Conservation (phyloP, 1,140 invertebrate genomes). For the Drosophila kepulauana region DNA sequence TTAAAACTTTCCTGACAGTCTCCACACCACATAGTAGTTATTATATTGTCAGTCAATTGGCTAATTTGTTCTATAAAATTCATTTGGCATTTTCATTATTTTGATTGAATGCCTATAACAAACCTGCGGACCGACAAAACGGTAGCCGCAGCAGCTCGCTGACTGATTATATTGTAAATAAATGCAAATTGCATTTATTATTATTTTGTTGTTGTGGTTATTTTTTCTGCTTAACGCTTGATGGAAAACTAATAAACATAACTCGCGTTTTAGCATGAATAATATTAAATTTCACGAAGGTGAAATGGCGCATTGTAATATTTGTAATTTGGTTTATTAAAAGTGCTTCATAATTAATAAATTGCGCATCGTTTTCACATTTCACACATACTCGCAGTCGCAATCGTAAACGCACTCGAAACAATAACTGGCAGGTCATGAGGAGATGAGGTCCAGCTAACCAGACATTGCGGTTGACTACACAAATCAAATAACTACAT, state of each 20-base stretch:
- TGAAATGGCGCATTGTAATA: slow-evolving; percentile 40
- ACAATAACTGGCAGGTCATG: slow-evolving; percentile 35
- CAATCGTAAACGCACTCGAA: slow-evolving; percentile 15
- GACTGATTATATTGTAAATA: slow-evolving; percentile 57
- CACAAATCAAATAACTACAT: slow-evolving; percentile 71
- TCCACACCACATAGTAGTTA: slow-evolving; percentile 18
- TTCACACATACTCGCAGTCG: slow-evolving; percentile 32
- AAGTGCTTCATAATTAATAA: slow-evolving; percentile 78
- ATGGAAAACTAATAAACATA: slow-evolving; percentile 64
- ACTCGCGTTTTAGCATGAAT: slow-evolving; percentile 42
- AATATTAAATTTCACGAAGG: slow-evolving; percentile 54
- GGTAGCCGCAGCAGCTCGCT: slow-evolving; percentile 18
- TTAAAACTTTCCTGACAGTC: slow-evolving; percentile 11
- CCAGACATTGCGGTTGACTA: slow-evolving; percentile 42
- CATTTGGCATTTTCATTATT: slow-evolving; percentile 58
- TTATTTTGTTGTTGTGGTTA: slow-evolving; percentile 1
- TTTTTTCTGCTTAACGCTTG: not conserved
- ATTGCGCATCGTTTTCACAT: slow-evolving; percentile 67
- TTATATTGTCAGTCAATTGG: slow-evolving; percentile 39
- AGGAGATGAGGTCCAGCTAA: slow-evolving; percentile 14
- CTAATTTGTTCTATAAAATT: slow-evolving; percentile 42
- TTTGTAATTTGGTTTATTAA: slow-evolving; percentile 74
- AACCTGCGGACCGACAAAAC: not conserved
- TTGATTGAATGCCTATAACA: slow-evolving; percentile 68
- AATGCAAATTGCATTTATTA: slow-evolving; percentile 66